These are phyloP conservation scores for Tringa solitaria DNA, from an alignment of 2,113 vertebrate species.

Conservation along the genomic window DNA sequence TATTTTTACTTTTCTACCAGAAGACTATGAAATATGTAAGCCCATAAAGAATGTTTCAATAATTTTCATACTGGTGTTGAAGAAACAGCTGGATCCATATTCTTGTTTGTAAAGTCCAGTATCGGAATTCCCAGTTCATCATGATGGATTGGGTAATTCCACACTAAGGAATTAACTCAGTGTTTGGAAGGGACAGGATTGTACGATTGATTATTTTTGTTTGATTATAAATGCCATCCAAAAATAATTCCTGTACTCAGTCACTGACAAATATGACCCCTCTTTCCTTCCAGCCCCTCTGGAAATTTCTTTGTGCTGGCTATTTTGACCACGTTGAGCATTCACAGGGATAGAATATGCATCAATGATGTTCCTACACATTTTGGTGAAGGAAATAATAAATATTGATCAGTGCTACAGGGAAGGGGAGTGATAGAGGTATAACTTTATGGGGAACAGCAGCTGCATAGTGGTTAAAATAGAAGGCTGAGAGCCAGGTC, in stretches of 20 bases:
- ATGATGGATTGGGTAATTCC: constrained; percentile 47
- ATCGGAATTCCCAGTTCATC: constrained; percentile 17
- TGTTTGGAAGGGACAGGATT: constrained; percentile 5
- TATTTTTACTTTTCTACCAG: constrained; percentile 26
- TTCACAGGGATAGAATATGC: neutral
- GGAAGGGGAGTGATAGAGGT: neutral
- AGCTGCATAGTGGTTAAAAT: constrained; percentile 34
- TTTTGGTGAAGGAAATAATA: neutral
- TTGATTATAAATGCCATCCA: constrained; percentile 39
- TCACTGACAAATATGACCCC: neutral
- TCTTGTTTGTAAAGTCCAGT: constrained; percentile 1
- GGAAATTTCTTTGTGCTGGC: neutral
- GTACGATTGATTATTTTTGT: constrained; percentile 53
- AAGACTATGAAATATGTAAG: constrained; percentile 24
- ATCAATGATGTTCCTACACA: neutral
- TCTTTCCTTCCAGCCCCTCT: neutral
- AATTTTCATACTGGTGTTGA: neutral
- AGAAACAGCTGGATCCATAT: constrained; percentile 53
- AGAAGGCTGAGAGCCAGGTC: constrained; percentile 8
- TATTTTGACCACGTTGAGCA: neutral
- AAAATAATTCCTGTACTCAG: neutral
- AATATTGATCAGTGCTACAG: neutral
- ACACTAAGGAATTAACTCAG: constrained; percentile 29
- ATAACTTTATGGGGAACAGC: neutral
- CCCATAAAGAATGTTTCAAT: neutral